These are phyloP conservation scores for Fragum whitleyi DNA, from an alignment of 2,888 invertebrate species.

Conservation along the genomic window DNA sequence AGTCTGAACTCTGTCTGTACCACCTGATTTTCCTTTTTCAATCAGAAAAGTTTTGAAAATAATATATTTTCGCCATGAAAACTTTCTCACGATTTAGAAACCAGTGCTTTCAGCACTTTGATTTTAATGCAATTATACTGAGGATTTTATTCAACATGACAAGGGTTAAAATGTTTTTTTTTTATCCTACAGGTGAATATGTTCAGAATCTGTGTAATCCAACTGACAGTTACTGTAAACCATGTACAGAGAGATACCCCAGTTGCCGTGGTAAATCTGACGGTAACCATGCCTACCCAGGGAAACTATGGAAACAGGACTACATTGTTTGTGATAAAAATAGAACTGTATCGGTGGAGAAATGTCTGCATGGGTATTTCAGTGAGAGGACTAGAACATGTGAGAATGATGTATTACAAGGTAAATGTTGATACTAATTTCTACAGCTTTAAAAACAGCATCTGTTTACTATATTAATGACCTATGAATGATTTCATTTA, in stretches of 20 bases:
- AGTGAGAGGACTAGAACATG: conserved; percentile 65
- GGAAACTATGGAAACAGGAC: conserved; percentile 58
- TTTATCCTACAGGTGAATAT: conserved; percentile 71
- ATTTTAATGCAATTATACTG: too few relatives aligned
- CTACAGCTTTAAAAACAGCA: too few relatives aligned
- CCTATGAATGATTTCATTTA: too few relatives aligned
- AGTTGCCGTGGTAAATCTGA: conserved; percentile 63
- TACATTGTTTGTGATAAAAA: conserved; percentile 64
- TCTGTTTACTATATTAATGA: too few relatives aligned
- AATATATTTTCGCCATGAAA: too few relatives aligned
- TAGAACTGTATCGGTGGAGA: conserved; percentile 59
- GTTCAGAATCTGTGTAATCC: conserved; percentile 60
- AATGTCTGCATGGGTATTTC: conserved; percentile 69
- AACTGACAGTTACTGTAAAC: conserved; percentile 49
- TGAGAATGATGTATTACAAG: conserved; percentile 35
- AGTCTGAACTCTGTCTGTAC: too few relatives aligned
- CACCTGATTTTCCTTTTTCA: too few relatives aligned
- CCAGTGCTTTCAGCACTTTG: too few relatives aligned
- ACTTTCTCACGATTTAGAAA: too few relatives aligned
- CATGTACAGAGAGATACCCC: conserved; percentile 63
- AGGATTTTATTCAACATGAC: too few relatives aligned
- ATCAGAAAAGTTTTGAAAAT: too few relatives aligned
- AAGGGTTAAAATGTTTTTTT: too few relatives aligned
- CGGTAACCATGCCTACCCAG: conserved; percentile 58
- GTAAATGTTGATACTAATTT: conserved; percentile 20